Evolutionary conservation across 2,797 vertebrate genomes (phyloP).

Genomic region (Diglossa cyanea): DNA sequence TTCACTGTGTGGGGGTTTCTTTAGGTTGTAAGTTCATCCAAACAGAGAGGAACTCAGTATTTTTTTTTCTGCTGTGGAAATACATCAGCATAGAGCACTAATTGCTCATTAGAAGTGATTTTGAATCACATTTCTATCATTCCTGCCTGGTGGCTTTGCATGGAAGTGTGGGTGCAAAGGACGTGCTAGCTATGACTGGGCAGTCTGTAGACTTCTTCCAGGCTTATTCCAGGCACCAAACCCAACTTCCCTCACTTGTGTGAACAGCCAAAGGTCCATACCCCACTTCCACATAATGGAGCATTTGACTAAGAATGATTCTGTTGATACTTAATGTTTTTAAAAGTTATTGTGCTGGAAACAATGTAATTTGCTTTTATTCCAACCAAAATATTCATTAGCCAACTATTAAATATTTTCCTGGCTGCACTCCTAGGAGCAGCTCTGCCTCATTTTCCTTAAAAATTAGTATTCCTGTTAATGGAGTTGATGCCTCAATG

Average conservation of each 20-base stretch:
- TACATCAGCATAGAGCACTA: not conserved
- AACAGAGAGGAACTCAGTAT: not conserved
- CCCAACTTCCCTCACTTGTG: not conserved
- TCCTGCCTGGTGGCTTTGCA: not conserved
- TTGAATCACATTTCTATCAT: not conserved
- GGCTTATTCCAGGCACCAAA: constrained; percentile 9
- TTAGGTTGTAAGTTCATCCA: not conserved
- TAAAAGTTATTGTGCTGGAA: constrained; percentile 58
- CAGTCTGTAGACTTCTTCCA: not conserved
- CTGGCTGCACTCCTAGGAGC: constrained; percentile 44
- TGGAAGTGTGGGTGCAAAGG: constrained; percentile 1
- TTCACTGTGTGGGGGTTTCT: not conserved
- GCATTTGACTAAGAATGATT: constrained; percentile 27
- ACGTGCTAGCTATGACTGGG: not conserved
- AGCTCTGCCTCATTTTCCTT: constrained; percentile 21
- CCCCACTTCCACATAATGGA: constrained; percentile 29
- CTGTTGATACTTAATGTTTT: constrained; percentile 24
- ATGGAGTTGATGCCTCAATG: not conserved
- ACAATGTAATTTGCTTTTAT: constrained; percentile 56
- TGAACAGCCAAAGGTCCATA: not conserved
- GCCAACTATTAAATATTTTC: constrained; percentile 55
- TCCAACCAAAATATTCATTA: constrained; percentile 56
- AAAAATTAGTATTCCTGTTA: constrained; percentile 22
- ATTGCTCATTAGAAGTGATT: constrained; percentile 13
- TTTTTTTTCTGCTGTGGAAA: not conserved